A percentile compares a stretch with the other conserved stretches of the same genome.
These are phyloP conservation scores for Euborellia annulipes DNA, from an alignment of 1,140 invertebrate species.

Conservation along the genomic window DNA sequence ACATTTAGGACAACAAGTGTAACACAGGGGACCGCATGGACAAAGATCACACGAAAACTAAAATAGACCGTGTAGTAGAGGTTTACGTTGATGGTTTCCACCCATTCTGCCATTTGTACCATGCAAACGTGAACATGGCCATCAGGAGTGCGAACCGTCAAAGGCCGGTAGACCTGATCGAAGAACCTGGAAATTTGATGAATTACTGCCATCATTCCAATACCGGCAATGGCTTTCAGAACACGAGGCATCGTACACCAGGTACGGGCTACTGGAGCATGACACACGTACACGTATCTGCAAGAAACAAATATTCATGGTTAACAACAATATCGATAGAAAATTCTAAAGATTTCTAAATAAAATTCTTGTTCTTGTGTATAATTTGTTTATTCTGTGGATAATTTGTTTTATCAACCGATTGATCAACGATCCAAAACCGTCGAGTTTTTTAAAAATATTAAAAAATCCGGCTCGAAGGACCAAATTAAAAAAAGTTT, in stretches of 20 bases:
- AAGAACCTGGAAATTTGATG: constrained; percentile 68
- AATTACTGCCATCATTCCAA: constrained; percentile 53
- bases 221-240: constrained; percentile 55
- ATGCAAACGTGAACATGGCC: constrained; percentile 32
- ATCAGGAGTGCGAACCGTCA: constrained; percentile 37
- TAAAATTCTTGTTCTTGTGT: too few relatives aligned
- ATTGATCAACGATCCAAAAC: too few relatives aligned
- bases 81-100: constrained; percentile 42
- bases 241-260: constrained; percentile 79
- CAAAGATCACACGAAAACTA: constrained; percentile 75
- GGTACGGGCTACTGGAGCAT: constrained; percentile 62
- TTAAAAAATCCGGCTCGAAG: too few relatives aligned
- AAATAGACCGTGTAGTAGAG: constrained; percentile 68
- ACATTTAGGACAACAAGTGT: constrained; percentile 78
- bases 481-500: too few relatives aligned
- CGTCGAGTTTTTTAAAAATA: too few relatives aligned
- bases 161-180: constrained; percentile 39
- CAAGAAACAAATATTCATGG: constrained; percentile 3
- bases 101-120: constrained; percentile 43
- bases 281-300: constrained; percentile 78
- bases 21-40: constrained; percentile 77
- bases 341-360: too few relatives aligned
- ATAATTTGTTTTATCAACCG: too few relatives aligned
- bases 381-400: too few relatives aligned
- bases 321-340: too few relatives aligned